Conservation (phyloP, 2,113 vertebrate species). For the Albula glossodonta region DNA sequence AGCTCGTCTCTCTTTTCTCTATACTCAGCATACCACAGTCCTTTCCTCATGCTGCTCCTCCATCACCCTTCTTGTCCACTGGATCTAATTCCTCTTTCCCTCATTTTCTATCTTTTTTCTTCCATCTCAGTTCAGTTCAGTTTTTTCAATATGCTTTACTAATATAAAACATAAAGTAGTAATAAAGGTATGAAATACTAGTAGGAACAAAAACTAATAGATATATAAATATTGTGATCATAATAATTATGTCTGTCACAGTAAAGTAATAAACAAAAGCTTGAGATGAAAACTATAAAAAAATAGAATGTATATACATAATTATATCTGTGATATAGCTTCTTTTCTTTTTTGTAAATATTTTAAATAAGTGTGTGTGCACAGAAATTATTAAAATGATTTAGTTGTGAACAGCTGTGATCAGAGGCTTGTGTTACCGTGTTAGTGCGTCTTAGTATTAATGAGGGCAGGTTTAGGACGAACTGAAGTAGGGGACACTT, state of each 20-base stretch:
- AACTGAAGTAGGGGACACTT: neutral
- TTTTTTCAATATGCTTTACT: neutral
- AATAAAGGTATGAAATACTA: neutral
- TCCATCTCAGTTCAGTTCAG: neutral
- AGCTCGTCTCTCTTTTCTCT: neutral
- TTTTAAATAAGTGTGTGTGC: too few relatives aligned
- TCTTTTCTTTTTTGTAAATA: too few relatives aligned
- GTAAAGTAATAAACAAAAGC: too few relatives aligned
- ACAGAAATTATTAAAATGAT: too few relatives aligned
- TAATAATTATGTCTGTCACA: neutral
- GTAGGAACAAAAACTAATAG: neutral
- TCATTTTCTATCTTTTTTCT: neutral
- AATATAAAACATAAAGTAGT: neutral
- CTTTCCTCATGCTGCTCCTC: slow-evolving; percentile 33
- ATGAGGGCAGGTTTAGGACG: neutral
- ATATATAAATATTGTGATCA: neutral
- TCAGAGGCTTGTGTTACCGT: neutral
- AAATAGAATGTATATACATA: too few relatives aligned
- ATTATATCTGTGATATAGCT: too few relatives aligned
- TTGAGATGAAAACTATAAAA: too few relatives aligned
- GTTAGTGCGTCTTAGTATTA: neutral
- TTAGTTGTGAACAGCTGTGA: too few relatives aligned
- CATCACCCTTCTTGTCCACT: neutral
- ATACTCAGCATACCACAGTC: neutral
- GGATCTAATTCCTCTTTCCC: slow-evolving; percentile 26